Base-by-base conservation (phyloP, 2,797 vertebrate species). In the Neopelma chrysocephalum region DNA sequence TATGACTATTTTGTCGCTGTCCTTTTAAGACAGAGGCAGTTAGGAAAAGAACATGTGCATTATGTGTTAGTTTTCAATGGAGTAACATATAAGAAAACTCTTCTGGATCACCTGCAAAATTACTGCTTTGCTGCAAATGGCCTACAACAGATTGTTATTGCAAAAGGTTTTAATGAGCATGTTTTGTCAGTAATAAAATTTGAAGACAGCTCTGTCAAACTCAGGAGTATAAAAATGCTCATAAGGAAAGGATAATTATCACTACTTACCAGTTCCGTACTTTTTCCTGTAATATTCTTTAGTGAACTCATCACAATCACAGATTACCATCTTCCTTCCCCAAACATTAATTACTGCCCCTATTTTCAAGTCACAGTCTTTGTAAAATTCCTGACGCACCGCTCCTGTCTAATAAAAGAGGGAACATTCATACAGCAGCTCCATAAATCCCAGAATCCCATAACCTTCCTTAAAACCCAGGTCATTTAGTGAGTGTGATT, bases 241-340 rank as follows among this genome's bases (percentile, higher is more conserved):
- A 47, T 58, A 93, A 89, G 31, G 11, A 95, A 96, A 93, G 38
- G 60, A 94, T 94, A 80, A 93, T 82, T 82, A 93, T 27, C 25
- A 80, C 78, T 87, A 96, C 98, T 99, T 98, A 99, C 99, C 98
- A 18, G 98, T 96, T 96, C 98, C 98, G 9, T 99, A 99, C 97
- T 99, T 99, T 93, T 97, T 96, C 95, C 97, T 98, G 97, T 99
- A 99, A 97, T 98, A 98, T 89, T 98, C 96, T 98, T 99, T 99
- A 57, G 99, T 99, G 97, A 99, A 99, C 94, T 98, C 97, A 96
- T 99, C 99, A 94, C 99, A 99, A 96, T 99, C 98, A 64, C 98
- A 98, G 91, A 99, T 94, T n/a, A 98, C 69, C 54, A 99, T 95
- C 77, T 94, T 98, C 85, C 99, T 98, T 96, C 99, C 99, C 98